phyloP scores from a whole-genome alignment of 2,113 vertebrate species.

The Syngnathus typhle region DNA sequence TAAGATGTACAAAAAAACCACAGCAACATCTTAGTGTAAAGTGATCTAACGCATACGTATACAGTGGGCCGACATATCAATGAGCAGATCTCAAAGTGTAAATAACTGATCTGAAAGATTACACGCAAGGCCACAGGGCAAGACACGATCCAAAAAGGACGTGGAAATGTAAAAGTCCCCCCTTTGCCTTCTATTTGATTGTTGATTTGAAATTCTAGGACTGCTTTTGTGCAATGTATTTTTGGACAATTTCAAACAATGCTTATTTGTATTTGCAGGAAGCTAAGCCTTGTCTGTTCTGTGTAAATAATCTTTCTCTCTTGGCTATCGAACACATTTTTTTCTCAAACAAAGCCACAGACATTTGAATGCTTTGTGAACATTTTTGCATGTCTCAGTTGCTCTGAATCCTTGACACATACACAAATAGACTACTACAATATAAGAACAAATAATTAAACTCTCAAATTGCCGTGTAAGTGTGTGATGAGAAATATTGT shows the following conservation, averaged over 20 bases:
- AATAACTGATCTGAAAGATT: background rate
- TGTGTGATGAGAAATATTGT: background rate
- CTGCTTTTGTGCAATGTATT: background rate
- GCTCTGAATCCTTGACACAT: background rate
- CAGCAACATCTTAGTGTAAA: background rate
- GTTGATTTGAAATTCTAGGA: background rate
- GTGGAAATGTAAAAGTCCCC: slow-evolving; percentile 1
- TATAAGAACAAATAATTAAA: background rate
- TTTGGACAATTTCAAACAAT: background rate
- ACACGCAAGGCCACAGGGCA: slow-evolving; percentile 3
- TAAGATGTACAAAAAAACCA: slow-evolving; percentile 7
- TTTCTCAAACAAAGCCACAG: slow-evolving; percentile 27
- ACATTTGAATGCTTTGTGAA: slow-evolving; percentile 65
- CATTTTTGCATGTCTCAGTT: slow-evolving; percentile 58
- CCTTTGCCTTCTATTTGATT: slow-evolving; percentile 31
- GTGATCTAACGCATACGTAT: background rate
- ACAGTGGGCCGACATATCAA: background rate
- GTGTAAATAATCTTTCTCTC: slow-evolving; percentile 13
- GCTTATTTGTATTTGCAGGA: background rate
- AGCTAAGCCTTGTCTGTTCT: background rate
- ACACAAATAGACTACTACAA: background rate
- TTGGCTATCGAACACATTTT: slow-evolving; percentile 35
- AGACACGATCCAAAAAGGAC: slow-evolving; percentile 9
- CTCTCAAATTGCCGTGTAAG: background rate
- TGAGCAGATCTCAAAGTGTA: background rate